These are phyloP conservation scores for Scrobipalpa costella DNA, from an alignment of 2,888 invertebrate species.

Conservation along the genomic window DNA sequence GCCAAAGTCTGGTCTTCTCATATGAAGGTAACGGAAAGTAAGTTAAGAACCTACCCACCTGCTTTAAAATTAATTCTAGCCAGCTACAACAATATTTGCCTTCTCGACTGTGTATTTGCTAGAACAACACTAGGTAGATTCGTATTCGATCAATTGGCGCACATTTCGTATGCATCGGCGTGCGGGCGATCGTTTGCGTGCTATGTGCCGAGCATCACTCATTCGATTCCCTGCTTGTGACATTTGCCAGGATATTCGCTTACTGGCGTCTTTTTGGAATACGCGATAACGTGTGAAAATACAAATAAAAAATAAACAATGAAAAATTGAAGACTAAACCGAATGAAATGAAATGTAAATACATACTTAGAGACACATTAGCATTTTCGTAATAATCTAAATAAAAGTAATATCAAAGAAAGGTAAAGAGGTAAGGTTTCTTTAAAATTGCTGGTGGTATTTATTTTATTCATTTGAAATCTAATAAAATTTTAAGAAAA, in stretches of 20 bases:
- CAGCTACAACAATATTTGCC: conserved; percentile 9
- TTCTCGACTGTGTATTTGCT: conserved; percentile 7
- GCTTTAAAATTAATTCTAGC: conserved; percentile 36
- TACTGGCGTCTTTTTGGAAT: background rate
- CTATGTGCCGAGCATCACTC: conserved; percentile 68
- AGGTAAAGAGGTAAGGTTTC: no score
- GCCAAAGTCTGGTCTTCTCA: no score
- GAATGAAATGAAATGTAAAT: no score
- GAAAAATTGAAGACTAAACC: conserved; percentile 9
- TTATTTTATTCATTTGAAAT: no score
- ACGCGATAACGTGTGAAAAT: background rate
- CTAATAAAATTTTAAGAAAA: no score
- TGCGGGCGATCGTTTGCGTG: conserved; percentile 61
- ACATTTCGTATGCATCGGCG: conserved; percentile 67
- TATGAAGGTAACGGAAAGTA: no score
- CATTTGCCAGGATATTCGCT: conserved; percentile 13
- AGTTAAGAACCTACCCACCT: no score
- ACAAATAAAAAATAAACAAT: background rate
- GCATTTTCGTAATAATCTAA: no score
- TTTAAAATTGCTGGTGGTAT: no score
- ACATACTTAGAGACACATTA: no score
- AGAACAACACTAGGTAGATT: conserved; percentile 45
- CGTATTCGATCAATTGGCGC: conserved; percentile 69
- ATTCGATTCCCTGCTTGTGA: conserved; percentile 44
- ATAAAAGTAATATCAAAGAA: no score